Conservation (phyloP, 2,888 invertebrate genomes). For the Monoplex corrugatus region DNA sequence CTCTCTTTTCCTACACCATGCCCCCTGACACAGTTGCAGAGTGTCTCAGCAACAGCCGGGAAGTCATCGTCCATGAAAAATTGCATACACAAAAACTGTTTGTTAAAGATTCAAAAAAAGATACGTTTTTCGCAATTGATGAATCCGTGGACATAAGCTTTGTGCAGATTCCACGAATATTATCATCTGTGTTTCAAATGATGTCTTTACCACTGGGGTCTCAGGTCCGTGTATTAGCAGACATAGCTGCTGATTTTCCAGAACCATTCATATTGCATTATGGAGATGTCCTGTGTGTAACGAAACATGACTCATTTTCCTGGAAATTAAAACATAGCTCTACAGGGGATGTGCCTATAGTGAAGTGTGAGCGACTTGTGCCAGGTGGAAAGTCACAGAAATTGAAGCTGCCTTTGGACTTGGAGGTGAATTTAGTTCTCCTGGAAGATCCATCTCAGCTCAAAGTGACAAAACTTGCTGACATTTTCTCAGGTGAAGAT, state of each 20-base stretch:
- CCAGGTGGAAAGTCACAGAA: slow-evolving; percentile 60
- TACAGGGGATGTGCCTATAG: slow-evolving; percentile 54
- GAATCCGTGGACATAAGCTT: slow-evolving; percentile 65
- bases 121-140: slow-evolving; percentile 63
- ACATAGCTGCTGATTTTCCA: slow-evolving; percentile 72
- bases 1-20: slow-evolving; percentile 62
- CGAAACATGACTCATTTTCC: slow-evolving; percentile 59
- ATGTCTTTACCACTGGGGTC: slow-evolving; percentile 60
- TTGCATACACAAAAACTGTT: slow-evolving; percentile 65
- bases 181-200: slow-evolving; percentile 64
- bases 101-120: slow-evolving; percentile 62
- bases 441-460: slow-evolving; percentile 41
- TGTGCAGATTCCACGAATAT: slow-evolving; percentile 65
- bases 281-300: slow-evolving; percentile 68
- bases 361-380: slow-evolving; percentile 64
- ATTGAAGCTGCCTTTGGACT: slow-evolving; percentile 67
- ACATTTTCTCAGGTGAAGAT: slow-evolving; percentile 54
- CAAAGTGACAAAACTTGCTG: slow-evolving; percentile 45
- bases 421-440: slow-evolving; percentile 62
- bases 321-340: slow-evolving; percentile 61
- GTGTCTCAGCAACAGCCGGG: slow-evolving; percentile 63
- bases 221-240: slow-evolving; percentile 66
- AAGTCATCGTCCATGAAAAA: slow-evolving; percentile 67
- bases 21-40: slow-evolving; percentile 61
- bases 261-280: slow-evolving; percentile 67